Base-by-base conservation (phyloP, 2,113 vertebrate species). In the Rhinolophus ferrumequinum region DNA sequence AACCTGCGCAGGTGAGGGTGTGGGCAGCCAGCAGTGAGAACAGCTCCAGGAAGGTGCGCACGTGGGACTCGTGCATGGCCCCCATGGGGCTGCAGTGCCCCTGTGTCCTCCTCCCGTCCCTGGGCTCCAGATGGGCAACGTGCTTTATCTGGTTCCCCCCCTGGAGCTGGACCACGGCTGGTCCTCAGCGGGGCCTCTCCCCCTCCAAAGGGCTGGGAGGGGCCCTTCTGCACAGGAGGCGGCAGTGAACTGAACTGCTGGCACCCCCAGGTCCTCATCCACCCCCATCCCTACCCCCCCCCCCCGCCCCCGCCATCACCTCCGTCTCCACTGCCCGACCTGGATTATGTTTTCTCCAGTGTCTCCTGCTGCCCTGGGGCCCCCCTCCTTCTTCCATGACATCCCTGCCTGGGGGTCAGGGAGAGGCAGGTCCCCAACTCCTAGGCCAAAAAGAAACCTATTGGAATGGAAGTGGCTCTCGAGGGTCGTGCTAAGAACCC, bases 31-130 rank as follows among this genome's bases (percentile, higher is more conserved):
- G 52, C 14, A 8, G 11, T 11, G 19, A 30, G 22, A 3, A 21
- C 12, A 0, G 2, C 16, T 41, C 28, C 4, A 16, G 44, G 62
- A 18, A 11, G 60, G 2, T 7, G 6, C 69, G 35, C 3, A 0
- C 2, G 0, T 1, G 73, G 79, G 54, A 30, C 0, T 4, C 47
- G 2, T 7, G 30, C 44, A 2, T 6, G 52, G 58, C 1, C 12
- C 64, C 15, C 24, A 0, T 4, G 26, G 35, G 56, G 6, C n/a
- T 19, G n/a, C 0, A 10, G 14, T 4, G 54, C 11, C 16, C 15
- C 21, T 2, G 13, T 19, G 41, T 64, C 67, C 28, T 67, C 35
- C 4, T 5, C 2, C 76, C 58, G 1, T n/a, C 56, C 10, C 56
- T 21, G 24, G 66, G 62, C 41, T 18, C 58, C 44, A 50, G 44